Evolutionary conservation across 2,113 vertebrate species (phyloP), one percentile per base, ranked within the genome.

Genomic region (Apistogramma diplotaenia): DNA sequence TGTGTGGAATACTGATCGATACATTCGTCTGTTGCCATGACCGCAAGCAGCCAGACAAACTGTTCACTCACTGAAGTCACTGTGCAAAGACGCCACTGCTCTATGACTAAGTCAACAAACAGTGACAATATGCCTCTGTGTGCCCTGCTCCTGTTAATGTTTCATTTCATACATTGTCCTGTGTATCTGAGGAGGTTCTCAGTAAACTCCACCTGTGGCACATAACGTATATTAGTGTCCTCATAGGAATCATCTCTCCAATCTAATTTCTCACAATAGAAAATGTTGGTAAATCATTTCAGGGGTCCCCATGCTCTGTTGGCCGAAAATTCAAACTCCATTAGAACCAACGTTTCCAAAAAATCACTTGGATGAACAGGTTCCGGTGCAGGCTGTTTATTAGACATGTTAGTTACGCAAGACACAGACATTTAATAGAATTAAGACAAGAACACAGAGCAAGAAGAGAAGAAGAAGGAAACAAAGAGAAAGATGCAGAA

Each of bases 1-100:
- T 76, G 53, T 78, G 78, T 74, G 43, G 86, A 87, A 87, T 87
- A 92, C 89, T 88, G 92, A 91, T 93, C 75, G 43, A 84, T 71
- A 76, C 89, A 91, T 90, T 81, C 82, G 81, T 83, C 29, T 51
- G 77, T 73, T 74, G 82, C 81, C 72, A 56, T 73, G 60, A 85
- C 21, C 33, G 55, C 37, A 35, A 86, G 61, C 27, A 46, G 29
- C 53, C 65, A 89, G 79, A 84, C 72, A 37, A 74, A 79, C 59
- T 59, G 81, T 75, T 84, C 70, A 21, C 76, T 83, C 59, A 51
- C 37, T 83, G 74, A 55, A 83, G 74, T 86, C 79, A 57, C 51
- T 87, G 57, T 71, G 60, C 56, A 78, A 71, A 74, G 84, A 1
- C 88, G 77, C 57, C 40, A 80, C 46, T 35, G 49, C 62, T 86